Conservation (phyloP, 2,797 vertebrate species). For the Lepus oiostolus region DNA sequence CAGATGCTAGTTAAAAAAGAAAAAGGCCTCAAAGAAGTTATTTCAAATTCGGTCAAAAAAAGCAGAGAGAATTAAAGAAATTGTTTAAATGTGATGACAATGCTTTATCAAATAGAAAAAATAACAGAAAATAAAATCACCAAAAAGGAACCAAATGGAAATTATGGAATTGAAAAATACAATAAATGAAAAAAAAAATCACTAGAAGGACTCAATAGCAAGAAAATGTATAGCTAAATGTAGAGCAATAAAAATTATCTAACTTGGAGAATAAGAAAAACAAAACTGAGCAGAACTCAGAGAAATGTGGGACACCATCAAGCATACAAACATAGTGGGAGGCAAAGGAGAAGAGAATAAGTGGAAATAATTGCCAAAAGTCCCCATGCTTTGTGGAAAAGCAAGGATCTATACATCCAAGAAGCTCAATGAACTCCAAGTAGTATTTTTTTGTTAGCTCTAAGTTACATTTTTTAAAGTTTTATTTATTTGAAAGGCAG, state of each 20-base stretch:
- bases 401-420: background rate
- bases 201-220: background rate
- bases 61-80: background rate
- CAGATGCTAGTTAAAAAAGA: background rate
- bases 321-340: background rate
- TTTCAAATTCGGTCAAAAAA: background rate
- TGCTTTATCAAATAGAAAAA: background rate
- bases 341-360: background rate
- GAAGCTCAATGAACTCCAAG: background rate
- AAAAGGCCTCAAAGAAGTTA: background rate
- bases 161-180: background rate
- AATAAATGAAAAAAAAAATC: too few relatives aligned
- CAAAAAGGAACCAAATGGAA: background rate
- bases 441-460: too few relatives aligned
- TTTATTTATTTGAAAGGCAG: too few relatives aligned
- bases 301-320: background rate
- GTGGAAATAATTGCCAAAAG: background rate
- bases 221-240: background rate
- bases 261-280: background rate
- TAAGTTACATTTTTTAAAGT: too few relatives aligned
- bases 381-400: background rate
- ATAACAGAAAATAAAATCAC: background rate
- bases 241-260: background rate
- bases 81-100: background rate
- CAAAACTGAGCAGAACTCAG: background rate